A percentile compares a stretch with the other conserved stretches of the same genome.
These are phyloP conservation scores for Oreonectes daqikongensis DNA, from an alignment of 2,797 vertebrate genomes.

Conservation along the genomic window DNA sequence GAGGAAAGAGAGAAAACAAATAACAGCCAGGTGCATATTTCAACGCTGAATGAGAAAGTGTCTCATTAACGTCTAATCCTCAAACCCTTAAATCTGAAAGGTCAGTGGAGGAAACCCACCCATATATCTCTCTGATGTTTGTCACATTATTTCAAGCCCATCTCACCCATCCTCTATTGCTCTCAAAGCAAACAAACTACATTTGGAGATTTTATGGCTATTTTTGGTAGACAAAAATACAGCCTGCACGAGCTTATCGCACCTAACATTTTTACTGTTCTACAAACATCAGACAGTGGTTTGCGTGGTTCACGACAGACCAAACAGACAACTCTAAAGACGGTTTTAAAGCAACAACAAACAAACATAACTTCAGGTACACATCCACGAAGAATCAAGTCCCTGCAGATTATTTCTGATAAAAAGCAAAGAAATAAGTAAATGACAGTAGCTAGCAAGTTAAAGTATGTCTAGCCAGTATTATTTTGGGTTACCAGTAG, in stretches of 20 bases:
- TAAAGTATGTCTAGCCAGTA: too few relatives aligned
- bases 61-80: conserved; percentile 23
- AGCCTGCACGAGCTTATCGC: not conserved
- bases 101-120: not conserved
- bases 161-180: not conserved
- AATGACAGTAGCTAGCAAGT: too few relatives aligned
- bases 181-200: conserved; percentile 8
- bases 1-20: not conserved
- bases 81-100: conserved; percentile 28
- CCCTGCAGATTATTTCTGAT: too few relatives aligned
- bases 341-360: too few relatives aligned
- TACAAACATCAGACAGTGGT: not conserved
- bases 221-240: conserved; percentile 4
- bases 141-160: conserved; percentile 5
- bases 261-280: conserved; percentile 7
- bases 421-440: too few relatives aligned
- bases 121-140: not conserved
- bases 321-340: not conserved
- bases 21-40: conserved; percentile 1
- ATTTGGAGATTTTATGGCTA: not conserved
- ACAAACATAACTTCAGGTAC: too few relatives aligned
- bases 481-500: too few relatives aligned
- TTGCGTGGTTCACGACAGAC: conserved; percentile 3
- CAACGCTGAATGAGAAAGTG: conserved; percentile 7
- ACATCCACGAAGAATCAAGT: too few relatives aligned